Evolutionary conservation across 2,888 invertebrate species (phyloP).

Genomic region (Miltochrista miniata): DNA sequence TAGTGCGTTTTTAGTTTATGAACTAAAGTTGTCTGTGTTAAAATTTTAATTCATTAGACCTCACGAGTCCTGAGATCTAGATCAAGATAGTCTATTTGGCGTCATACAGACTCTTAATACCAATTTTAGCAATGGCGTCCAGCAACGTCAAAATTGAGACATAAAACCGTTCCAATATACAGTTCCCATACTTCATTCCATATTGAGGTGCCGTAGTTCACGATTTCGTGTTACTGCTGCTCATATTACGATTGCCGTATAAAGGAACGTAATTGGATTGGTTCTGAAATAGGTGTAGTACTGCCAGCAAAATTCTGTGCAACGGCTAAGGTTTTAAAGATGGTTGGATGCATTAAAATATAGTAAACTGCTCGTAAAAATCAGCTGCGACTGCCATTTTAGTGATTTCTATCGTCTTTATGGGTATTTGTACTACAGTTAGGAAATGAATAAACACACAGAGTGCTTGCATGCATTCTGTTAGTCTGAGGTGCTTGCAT

Average conservation of each 20-base stretch:
- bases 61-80: no score
- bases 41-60: no score
- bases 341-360: conserved; percentile 42
- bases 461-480: no score
- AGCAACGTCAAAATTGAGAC: conserved; percentile 23
- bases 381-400: background rate
- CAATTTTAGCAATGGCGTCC: background rate
- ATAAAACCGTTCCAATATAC: conserved; percentile 23
- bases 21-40: no score
- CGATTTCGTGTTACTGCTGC: conserved; percentile 50
- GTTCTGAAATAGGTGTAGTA: conserved; percentile 33
- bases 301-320: conserved; percentile 13
- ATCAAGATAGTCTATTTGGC: no score
- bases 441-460: no score
- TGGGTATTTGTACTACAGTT: no score
- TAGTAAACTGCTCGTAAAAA: conserved; percentile 56
- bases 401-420: no score
- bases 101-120: no score
- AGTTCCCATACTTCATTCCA: conserved; percentile 29
- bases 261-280: conserved; percentile 54
- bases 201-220: conserved; percentile 28
- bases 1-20: no score
- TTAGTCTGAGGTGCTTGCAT: no score
- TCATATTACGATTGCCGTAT: conserved; percentile 46
- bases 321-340: conserved; percentile 37